A percentile compares a stretch with the other conserved stretches of the same genome.
These are phyloP conservation scores for Meta bourneti DNA, from an alignment of 2,888 invertebrate species.

Conservation along the genomic window DNA sequence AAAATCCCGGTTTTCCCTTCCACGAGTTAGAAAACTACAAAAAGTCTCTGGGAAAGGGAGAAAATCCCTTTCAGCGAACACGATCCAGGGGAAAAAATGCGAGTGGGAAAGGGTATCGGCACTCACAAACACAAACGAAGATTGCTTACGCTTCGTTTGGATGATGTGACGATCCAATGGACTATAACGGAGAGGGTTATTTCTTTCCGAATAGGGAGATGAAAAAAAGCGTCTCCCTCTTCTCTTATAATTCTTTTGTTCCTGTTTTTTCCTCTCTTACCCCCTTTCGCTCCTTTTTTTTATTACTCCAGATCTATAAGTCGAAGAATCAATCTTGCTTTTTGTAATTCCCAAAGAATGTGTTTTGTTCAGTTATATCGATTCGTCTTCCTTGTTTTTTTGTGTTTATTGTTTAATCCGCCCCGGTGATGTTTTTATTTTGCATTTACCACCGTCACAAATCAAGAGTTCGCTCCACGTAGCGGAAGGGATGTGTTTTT, in stretches of 20 bases:
- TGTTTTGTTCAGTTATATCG: conserved; percentile 4
- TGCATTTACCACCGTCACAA: neutral
- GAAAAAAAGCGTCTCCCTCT: neutral
- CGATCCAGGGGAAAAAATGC: neutral
- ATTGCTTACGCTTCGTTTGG: conserved; percentile 43
- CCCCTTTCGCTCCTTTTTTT: neutral
- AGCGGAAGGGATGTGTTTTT: conserved; percentile 11
- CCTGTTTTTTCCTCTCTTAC: conserved; percentile 18
- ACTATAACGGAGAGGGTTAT: neutral
- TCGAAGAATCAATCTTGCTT: conserved; percentile 2
- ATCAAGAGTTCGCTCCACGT: conserved; percentile 4
- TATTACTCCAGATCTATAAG: neutral
- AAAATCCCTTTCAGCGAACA: conserved; percentile 6
- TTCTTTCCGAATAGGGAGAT: conserved; percentile 4
- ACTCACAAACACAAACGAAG: neutral
- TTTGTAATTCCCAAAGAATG: conserved; percentile 2
- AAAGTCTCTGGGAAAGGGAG: neutral
- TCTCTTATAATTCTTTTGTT: neutral
- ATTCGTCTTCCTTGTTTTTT: neutral
- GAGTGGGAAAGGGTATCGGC: neutral
- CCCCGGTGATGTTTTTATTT: neutral
- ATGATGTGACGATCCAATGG: conserved; percentile 22
- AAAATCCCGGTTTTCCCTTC: neutral
- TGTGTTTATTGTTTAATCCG: neutral
- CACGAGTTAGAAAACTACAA: neutral